Conservation (phyloP, 2,888 invertebrate species). For the Diplazon laetatorius region DNA sequence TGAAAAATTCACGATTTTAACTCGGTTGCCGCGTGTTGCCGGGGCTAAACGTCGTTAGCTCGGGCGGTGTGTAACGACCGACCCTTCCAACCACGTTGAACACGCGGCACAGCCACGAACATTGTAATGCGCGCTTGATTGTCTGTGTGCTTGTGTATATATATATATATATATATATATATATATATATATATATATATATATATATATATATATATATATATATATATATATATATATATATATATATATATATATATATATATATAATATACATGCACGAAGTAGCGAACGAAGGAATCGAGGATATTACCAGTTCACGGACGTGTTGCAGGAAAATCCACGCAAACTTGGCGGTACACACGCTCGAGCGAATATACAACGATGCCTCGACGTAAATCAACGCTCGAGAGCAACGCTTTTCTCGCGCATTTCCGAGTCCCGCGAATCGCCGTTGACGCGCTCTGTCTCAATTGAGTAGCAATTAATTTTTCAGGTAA, state of each 20-base stretch:
- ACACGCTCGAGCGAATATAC: slow-evolving; percentile 63
- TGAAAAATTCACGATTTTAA: slow-evolving; percentile 10
- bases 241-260: too few species aligned
- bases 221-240: too few species aligned
- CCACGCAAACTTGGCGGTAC: slow-evolving; percentile 51
- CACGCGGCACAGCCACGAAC: too few species aligned
- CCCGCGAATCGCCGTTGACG: slow-evolving; percentile 13
- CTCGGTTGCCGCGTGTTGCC: slow-evolving; percentile 2
- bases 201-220: too few species aligned
- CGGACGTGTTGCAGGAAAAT: slow-evolving; percentile 50
- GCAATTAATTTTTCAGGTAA: too few species aligned
- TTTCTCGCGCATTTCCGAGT: not conserved
- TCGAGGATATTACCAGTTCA: slow-evolving; percentile 2
- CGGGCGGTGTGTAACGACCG: slow-evolving; percentile 73
- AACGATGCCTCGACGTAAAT: slow-evolving; percentile 71
- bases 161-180: not conserved
- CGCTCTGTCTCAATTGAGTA: too few species aligned
- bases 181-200: too few species aligned
- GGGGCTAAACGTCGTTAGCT: slow-evolving; percentile 69
- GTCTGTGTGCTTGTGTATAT: slow-evolving; percentile 13
- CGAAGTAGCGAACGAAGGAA: too few species aligned
- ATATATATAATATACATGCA: not conserved
- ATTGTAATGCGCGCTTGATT: slow-evolving; percentile 7
- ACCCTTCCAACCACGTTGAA: slow-evolving; percentile 61
- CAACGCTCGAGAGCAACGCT: slow-evolving; percentile 50